phyloP scores from a whole-genome alignment of 2,888 invertebrate genomes.

The Caenorhabditis angaria region DNA sequence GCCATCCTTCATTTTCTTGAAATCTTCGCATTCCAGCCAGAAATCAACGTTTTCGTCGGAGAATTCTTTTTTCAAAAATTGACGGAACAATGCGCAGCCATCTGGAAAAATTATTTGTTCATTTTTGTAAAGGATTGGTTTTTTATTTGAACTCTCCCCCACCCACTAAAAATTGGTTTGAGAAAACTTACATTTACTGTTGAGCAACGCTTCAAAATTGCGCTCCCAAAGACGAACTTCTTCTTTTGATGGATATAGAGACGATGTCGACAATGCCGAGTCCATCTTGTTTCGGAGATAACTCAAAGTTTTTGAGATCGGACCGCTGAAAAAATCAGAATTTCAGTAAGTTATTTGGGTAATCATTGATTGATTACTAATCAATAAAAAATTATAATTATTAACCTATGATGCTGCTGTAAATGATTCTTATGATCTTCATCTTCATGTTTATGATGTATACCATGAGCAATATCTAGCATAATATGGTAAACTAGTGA shows the following conservation, averaged over 20 bases:
- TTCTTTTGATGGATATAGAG: slow-evolving; percentile 61
- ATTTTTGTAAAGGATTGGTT: slow-evolving; percentile 1
- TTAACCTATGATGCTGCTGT: slow-evolving; percentile 3
- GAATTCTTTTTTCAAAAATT: slow-evolving; percentile 65
- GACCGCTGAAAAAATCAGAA: slow-evolving; percentile 56
- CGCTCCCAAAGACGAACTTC: slow-evolving; percentile 67
- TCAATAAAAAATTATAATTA: background rate
- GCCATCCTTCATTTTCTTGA: slow-evolving; percentile 68
- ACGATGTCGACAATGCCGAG: slow-evolving; percentile 53
- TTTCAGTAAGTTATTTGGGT: background rate
- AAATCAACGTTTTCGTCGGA: slow-evolving; percentile 69
- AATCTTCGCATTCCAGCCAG: slow-evolving; percentile 67
- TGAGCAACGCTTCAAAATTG: slow-evolving; percentile 61
- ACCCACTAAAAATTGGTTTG: background rate
- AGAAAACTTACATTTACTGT: slow-evolving; percentile 62
- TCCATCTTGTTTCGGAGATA: slow-evolving; percentile 64
- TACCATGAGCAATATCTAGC: slow-evolving; percentile 14
- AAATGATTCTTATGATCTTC: background rate
- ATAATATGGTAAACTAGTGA: slow-evolving; percentile 24
- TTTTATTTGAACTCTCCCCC: too few species aligned
- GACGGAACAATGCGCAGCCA: slow-evolving; percentile 64
- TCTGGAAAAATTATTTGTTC: slow-evolving; percentile 49
- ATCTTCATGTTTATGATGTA: slow-evolving; percentile 11
- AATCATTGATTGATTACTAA: background rate
- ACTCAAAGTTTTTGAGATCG: slow-evolving; percentile 63